A percentile compares a stretch with the other conserved stretches of the same genome.
These are phyloP conservation scores for Actinia tenebrosa DNA, from an alignment of 64 coral and sea anemone species.

Conservation along the genomic window DNA sequence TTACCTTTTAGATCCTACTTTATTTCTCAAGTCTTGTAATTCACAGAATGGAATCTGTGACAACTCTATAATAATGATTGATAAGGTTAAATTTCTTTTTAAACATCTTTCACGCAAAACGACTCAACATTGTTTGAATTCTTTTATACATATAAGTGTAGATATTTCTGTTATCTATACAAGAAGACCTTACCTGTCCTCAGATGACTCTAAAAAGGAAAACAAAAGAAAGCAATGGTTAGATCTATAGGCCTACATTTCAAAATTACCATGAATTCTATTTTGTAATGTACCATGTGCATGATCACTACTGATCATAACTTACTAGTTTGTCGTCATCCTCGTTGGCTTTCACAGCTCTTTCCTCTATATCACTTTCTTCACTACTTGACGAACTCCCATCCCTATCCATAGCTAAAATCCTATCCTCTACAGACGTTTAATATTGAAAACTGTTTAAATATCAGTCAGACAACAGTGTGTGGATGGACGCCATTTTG, in stretches of 20 bases:
- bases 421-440: neutral
- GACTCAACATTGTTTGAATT: neutral
- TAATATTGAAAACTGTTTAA: neutral
- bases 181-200: constrained; percentile 35
- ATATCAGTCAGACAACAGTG: neutral
- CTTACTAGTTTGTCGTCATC: constrained; percentile 36
- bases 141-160: neutral
- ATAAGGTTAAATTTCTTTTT: no score
- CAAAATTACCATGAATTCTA: no score
- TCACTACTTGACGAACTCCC: neutral
- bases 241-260: neutral
- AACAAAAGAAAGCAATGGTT: neutral
- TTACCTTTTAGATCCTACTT: constrained; percentile 75
- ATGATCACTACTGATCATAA: neutral
- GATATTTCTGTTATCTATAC: neutral
- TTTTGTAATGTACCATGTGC: neutral
- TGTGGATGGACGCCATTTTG: neutral
- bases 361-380: constrained; percentile 18
- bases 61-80: constrained; percentile 32
- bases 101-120: no score
- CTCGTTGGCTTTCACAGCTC: neutral
- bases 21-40: constrained; percentile 60
- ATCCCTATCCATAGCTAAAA: neutral
- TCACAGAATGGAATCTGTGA: constrained; percentile 79
- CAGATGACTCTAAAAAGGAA: constrained; percentile 36